These are phyloP conservation scores for Colletes collaris DNA, from an alignment of 2,888 invertebrate genomes.

Conservation along the genomic window DNA sequence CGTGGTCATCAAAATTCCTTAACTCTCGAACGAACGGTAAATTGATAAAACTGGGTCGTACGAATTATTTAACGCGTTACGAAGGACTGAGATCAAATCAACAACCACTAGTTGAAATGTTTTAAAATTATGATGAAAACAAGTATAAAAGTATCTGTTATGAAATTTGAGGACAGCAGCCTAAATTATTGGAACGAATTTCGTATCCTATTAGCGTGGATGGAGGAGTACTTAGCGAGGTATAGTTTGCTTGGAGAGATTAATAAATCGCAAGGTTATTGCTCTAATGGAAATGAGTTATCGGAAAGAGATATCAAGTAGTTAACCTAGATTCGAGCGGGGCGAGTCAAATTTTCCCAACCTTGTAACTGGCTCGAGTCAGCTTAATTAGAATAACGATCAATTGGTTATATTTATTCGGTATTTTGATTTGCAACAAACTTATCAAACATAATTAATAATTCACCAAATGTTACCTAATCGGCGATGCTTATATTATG, in stretches of 20 bases:
- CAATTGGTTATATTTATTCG: conserved; percentile 5
- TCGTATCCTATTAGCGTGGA: conserved; percentile 24
- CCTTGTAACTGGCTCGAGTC: conserved; percentile 1
- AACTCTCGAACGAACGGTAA: too few relatives aligned
- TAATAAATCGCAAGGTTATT: conserved; percentile 41
- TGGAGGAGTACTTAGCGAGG: conserved; percentile 19
- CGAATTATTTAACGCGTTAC: too few relatives aligned
- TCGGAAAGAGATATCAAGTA: conserved; percentile 27
- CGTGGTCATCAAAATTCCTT: too few relatives aligned
- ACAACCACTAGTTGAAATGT: too few relatives aligned
- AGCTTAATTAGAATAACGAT: conserved; percentile 31
- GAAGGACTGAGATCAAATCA: too few relatives aligned
- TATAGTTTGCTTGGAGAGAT: conserved; percentile 25
- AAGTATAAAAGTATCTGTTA: too few relatives aligned
- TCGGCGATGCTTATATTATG: too few relatives aligned
- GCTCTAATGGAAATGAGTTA: conserved; percentile 41
- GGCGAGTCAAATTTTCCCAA: conserved; percentile 11
- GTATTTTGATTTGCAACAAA: conserved; percentile 19
- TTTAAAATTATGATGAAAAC: too few relatives aligned
- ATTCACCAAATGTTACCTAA: conserved; percentile 19
- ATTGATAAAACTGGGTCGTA: too few relatives aligned
- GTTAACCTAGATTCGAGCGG: conserved; percentile 8
- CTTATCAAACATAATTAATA: conserved; percentile 28
- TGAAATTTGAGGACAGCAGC: too few relatives aligned
- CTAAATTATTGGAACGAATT: conserved; percentile 1